Evolutionary conservation across 2,888 invertebrate genomes (phyloP), one percentile per base, ranked within the genome.

Genomic region (Orthosia gracilis): DNA sequence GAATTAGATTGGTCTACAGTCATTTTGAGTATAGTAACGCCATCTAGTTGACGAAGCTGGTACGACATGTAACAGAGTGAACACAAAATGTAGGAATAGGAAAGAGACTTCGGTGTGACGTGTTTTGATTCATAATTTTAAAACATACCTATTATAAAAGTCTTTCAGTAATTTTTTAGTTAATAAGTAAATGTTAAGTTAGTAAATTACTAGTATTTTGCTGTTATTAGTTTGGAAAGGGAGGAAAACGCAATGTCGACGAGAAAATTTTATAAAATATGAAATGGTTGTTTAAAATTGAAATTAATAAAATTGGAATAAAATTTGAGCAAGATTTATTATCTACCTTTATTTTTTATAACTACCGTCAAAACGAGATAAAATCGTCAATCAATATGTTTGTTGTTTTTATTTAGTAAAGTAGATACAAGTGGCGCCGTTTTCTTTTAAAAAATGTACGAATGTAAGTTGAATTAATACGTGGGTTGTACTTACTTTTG

Each of bases 31-130:
- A 47, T 21, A 2, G 13, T 61, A 67, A 40, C 77, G 77, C 77
- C 77, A 78, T 82, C 77, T 78, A 78, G 55, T 4, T 13, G 13
- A 62, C 15, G 4, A 9, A 15, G 18, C n/a, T 21, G 11, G 62
- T 50, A 78, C 57, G 12, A 13, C 11, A 26, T n/a, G 49, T 13
- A 9, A 21, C 63, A 13, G 23, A 17, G n/a, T 3, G 21, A 26
- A 31, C 50, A 73, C n/a, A 11, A 58, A 61, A 61, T n/a, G 45
- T 12, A 45, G 50, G 9, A 15, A 52, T 12, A 45, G 50, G 9
- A 15, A 52, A 5, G 12, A 26, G 9, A 59, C 23, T 52, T 23
- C 13, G 4, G 23, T 26, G 11, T 4, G 9, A 31, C 13, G 4
- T 17, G 17, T 23, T 11, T n/a, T 4, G 3, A 54, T 31, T 12